Base-by-base conservation (phyloP, 2,888 invertebrate species). In the Notodonta ziczac region DNA sequence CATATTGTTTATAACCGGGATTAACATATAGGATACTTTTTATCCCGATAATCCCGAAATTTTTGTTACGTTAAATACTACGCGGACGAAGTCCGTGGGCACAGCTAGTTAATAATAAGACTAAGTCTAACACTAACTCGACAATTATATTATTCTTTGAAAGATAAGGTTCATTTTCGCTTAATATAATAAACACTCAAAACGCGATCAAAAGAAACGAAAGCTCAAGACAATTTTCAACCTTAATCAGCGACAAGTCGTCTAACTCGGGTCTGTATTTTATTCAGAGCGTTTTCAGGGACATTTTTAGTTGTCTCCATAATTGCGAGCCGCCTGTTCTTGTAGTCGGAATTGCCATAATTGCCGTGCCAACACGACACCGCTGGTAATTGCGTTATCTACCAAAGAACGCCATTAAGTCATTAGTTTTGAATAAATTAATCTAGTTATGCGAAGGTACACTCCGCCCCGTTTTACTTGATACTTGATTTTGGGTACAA, bases 361-460 rank as follows among this genome's bases (percentile, higher is more conserved):
- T 75, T 72, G 75, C 57, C 62, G 66, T 60, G 60, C 60, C 66
- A 72, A 77, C 75, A 74, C 62, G 69, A 65, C 68, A 61, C 64
- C 46, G 65, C 64, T 56, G 67, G 70, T 69, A 75, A 75, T 66
- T 60, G 59, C 40, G 50, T 75, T 76, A 69, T 61, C 77, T 65
- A 60, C 51, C 68, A 61, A 77, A 75, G 77, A 74, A 76, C 66
- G 64, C 67, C 61, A 76, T 75, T 72, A 77, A 66, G 73, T 74
- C 72, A 63, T 75, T 76, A 74, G 74, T 70, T 72, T 67, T 72
- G 70, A 72, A 76, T 75, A 68, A 70, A 75, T 76, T 67, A 76
- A 76, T 76, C 48, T 63, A 62, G 65, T 74, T 76, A 55, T 55
- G 14, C 40, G 24, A 24, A 32, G 32, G n/a, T 7, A 53, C 35